Evolutionary conservation across 2,797 vertebrate genomes (phyloP).

Genomic region (Argentina silus): DNA sequence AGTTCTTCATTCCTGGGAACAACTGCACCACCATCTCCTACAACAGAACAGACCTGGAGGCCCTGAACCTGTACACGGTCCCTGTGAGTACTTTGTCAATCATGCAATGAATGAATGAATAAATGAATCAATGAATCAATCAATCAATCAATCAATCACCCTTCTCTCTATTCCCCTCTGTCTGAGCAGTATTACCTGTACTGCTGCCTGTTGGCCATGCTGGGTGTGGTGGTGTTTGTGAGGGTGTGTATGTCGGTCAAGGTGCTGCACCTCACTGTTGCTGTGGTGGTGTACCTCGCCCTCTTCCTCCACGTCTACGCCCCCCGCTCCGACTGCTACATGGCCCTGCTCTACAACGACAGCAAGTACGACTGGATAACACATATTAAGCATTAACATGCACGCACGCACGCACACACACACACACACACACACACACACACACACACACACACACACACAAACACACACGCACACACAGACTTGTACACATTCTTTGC

Average conservation of each 20-base stretch:
- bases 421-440: constrained; percentile 1
- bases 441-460: neutral
- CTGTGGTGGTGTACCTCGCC: constrained; percentile 86
- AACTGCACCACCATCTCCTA: constrained; percentile 24
- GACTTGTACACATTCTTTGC: neutral
- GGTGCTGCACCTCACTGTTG: constrained; percentile 82
- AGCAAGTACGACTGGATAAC: constrained; percentile 2
- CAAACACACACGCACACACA: neutral
- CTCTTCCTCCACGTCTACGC: constrained; percentile 83
- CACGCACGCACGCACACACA: neutral
- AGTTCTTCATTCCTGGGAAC: constrained; percentile 79
- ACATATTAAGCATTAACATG: neutral
- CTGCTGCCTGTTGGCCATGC: constrained; percentile 87
- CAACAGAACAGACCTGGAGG: constrained; percentile 56
- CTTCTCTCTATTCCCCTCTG: neutral
- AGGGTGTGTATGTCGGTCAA: constrained; percentile 83
- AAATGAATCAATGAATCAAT: neutral
- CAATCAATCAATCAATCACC: neutral
- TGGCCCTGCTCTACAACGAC: constrained; percentile 69
- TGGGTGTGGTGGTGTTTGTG: constrained; percentile 86
- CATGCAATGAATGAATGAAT: no score
- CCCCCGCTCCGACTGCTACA: constrained; percentile 76
- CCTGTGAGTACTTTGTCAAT: constrained; percentile 73
- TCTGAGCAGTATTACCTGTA: constrained; percentile 86
- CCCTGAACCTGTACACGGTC: constrained; percentile 75